Percentiles rank a stretch among this genome's conserved stretches.
phyloP scores from a whole-genome alignment of 1,140 invertebrate species.

The Mya arenaria region DNA sequence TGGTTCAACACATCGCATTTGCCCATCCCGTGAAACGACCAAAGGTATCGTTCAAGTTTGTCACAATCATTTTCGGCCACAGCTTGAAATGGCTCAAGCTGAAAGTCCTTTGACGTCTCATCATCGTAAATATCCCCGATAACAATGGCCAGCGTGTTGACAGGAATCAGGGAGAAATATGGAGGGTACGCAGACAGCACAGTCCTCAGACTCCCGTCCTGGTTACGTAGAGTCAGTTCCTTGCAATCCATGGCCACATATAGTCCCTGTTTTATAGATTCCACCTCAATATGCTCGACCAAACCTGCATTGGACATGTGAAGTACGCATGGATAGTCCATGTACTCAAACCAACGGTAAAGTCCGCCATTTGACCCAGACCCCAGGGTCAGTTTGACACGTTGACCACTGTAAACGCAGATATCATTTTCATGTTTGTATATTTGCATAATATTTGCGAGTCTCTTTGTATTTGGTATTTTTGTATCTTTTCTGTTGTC shows the following conservation, averaged over 20 bases:
- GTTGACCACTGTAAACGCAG: background rate
- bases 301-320: background rate
- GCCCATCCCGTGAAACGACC: background rate
- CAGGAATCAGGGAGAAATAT: background rate
- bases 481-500: background rate
- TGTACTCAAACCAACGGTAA: background rate
- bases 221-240: background rate
- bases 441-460: conserved; percentile 36
- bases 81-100: background rate
- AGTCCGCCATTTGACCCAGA: background rate
- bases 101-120: background rate
- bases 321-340: conserved; percentile 1
- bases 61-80: background rate
- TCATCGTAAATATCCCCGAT: conserved; percentile 5
- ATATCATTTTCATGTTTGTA: background rate
- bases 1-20: background rate
- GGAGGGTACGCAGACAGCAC: conserved; percentile 8
- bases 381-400: background rate
- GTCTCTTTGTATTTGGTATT: background rate
- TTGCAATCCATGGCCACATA: background rate
- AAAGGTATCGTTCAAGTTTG: background rate
- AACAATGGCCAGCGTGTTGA: conserved; percentile 11
- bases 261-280: conserved; percentile 6
- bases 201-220: background rate
- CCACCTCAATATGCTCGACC: background rate